Evolutionary conservation across 2,113 vertebrate species (phyloP).

Genomic region (Hiodon tergisus): DNA sequence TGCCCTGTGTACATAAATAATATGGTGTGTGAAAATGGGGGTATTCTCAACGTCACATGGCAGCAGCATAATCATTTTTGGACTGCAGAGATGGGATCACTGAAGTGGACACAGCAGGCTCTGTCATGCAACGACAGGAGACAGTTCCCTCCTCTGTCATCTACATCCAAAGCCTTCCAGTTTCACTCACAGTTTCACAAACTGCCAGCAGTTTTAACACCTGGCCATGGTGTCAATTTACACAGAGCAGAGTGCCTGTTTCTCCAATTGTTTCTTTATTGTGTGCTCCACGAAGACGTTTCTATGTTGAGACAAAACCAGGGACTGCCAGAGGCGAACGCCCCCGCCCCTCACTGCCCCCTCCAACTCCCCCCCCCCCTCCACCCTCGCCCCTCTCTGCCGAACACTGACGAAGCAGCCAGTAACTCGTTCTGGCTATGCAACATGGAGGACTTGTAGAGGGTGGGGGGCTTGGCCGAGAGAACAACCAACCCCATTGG

Average conservation of each 20-base stretch:
- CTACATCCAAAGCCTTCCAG: not conserved
- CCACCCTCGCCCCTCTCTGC: conserved; percentile 2
- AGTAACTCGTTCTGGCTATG: conserved; percentile 1
- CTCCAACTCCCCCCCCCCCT: not conserved
- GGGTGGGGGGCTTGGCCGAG: not conserved
- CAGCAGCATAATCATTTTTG: not conserved
- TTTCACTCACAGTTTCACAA: not conserved
- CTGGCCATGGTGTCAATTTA: no score
- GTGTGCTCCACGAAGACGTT: not conserved
- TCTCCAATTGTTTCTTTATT: conserved; percentile 8
- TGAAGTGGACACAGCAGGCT: not conserved
- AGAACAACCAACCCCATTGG: conserved; percentile 38
- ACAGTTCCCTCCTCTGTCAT: not conserved
- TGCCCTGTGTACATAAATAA: not conserved
- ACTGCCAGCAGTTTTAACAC: no score
- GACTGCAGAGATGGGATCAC: not conserved
- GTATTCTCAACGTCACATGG: not conserved
- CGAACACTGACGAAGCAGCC: not conserved
- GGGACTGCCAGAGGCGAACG: not conserved
- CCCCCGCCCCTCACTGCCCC: no score
- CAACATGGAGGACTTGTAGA: conserved; percentile 16
- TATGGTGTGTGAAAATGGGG: not conserved
- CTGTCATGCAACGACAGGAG: no score
- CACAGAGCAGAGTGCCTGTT: no score
- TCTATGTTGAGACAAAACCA: conserved; percentile 9